phyloP scores from a whole-genome alignment of 2,797 vertebrate genomes.

The Spinibarbus caldwelli region DNA sequence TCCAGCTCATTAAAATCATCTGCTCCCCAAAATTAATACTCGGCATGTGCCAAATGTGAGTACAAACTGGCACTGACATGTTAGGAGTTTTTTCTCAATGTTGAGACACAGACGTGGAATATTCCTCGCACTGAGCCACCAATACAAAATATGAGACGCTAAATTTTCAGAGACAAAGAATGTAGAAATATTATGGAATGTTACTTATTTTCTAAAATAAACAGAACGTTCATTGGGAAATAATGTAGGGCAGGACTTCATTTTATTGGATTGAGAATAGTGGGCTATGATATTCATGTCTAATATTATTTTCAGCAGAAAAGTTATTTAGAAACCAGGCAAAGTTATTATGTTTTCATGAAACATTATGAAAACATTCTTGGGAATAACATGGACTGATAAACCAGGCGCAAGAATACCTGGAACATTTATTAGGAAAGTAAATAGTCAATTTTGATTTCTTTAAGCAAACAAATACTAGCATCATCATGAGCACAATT shows the following conservation, averaged over 20 bases:
- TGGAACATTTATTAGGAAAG: slow-evolving; percentile 23
- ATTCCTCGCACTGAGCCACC: background rate
- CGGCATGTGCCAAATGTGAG: background rate
- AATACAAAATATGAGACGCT: background rate
- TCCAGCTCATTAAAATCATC: slow-evolving; percentile 19
- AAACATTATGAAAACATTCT: slow-evolving; percentile 3
- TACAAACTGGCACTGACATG: background rate
- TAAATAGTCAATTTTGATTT: background rate
- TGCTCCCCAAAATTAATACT: background rate
- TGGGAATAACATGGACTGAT: background rate
- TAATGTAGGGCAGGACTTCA: background rate
- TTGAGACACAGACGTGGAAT: background rate
- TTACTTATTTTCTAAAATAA: background rate
- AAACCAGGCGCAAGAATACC: background rate
- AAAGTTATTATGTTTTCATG: slow-evolving; percentile 13
- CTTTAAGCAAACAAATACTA: slow-evolving; percentile 47
- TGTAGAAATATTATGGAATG: background rate
- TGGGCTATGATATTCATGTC: background rate
- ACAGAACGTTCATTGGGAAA: background rate
- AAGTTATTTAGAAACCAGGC: background rate
- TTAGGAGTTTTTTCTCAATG: background rate
- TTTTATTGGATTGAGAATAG: slow-evolving; percentile 2
- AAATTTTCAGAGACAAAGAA: background rate
- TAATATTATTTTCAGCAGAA: slow-evolving; percentile 20
- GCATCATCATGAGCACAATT: slow-evolving; percentile 40